A percentile compares a stretch with the other conserved stretches of the same genome.
phyloP scores from a whole-genome alignment of 2,888 invertebrate genomes.

The Orthosia incerta region DNA sequence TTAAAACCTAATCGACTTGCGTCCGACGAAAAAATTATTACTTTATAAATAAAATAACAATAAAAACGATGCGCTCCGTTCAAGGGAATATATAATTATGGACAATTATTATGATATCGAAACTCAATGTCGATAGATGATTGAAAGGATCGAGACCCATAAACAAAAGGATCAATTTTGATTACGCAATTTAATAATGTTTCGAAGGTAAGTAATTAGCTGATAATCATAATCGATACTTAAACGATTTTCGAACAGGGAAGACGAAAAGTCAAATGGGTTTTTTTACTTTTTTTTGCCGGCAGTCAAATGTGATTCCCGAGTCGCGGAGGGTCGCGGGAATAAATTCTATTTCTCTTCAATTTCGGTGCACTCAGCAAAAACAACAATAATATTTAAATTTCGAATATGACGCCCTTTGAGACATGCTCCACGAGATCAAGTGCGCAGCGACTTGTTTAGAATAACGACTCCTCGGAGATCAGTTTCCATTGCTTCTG shows the following conservation, averaged over 20 bases:
- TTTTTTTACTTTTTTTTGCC: conserved; percentile 74
- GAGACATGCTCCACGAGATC: conserved; percentile 74
- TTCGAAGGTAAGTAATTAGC: conserved; percentile 84
- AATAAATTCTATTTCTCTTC: conserved; percentile 89
- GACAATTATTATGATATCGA: conserved; percentile 91
- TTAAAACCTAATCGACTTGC: conserved; percentile 89
- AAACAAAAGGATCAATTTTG: conserved; percentile 90
- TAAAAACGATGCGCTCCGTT: conserved; percentile 89
- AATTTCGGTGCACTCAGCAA: conserved; percentile 88
- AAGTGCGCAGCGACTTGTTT: conserved; percentile 66
- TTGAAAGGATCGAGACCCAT: conserved; percentile 90
- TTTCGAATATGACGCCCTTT: conserved; percentile 81
- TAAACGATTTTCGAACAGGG: conserved; percentile 70
- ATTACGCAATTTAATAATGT: conserved; percentile 88
- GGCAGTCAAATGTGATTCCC: conserved; percentile 81
- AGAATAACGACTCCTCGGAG: conserved; percentile 67
- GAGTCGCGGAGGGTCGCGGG: conserved; percentile 79
- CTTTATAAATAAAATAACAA: conserved; percentile 91
- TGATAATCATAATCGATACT: conserved; percentile 81
- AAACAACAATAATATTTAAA: conserved; percentile 90
- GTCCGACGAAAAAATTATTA: conserved; percentile 89
- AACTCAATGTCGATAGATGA: conserved; percentile 90
- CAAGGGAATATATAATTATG: conserved; percentile 91
- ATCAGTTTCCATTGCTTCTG: conserved; percentile 47
- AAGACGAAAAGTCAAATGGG: conserved; percentile 71